These are phyloP conservation scores for Dromaius novaehollandiae DNA, from an alignment of 2,113 vertebrate species.

Conservation along the genomic window DNA sequence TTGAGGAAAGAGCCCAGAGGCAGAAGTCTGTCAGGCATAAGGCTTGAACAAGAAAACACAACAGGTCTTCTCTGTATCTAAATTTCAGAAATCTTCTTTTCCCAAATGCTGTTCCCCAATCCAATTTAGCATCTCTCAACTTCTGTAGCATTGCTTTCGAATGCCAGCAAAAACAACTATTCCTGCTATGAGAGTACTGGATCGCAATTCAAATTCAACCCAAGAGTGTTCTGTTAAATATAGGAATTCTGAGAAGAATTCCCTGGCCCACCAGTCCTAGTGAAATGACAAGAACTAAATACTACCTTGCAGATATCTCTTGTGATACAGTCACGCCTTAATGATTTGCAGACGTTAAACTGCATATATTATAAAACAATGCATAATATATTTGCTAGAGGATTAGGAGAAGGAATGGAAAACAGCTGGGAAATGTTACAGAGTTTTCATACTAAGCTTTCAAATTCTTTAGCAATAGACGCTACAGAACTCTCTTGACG, in stretches of 20 bases:
- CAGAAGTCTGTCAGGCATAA: background rate
- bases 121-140: accelerated
- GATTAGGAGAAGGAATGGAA: background rate
- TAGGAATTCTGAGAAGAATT: background rate
- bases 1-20: accelerated
- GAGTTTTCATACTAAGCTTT: slow-evolving; percentile 4
- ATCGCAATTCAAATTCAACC: accelerated
- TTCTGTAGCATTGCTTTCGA: background rate
- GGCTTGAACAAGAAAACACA: background rate
- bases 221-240: background rate
- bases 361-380: background rate
- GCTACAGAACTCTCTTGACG: background rate
- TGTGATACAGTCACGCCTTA: background rate
- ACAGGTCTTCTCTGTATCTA: accelerated
- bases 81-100: background rate
- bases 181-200: accelerated
- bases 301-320: background rate
- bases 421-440: slow-evolving; percentile 36
- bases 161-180: background rate
- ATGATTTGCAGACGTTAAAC: background rate
- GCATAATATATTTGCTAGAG: background rate
- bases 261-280: background rate
- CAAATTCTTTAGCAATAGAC: background rate
- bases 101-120: background rate
- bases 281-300: accelerated